Base-by-base conservation (phyloP, 2,888 invertebrate genomes). In the Tetranychus piercei region DNA sequence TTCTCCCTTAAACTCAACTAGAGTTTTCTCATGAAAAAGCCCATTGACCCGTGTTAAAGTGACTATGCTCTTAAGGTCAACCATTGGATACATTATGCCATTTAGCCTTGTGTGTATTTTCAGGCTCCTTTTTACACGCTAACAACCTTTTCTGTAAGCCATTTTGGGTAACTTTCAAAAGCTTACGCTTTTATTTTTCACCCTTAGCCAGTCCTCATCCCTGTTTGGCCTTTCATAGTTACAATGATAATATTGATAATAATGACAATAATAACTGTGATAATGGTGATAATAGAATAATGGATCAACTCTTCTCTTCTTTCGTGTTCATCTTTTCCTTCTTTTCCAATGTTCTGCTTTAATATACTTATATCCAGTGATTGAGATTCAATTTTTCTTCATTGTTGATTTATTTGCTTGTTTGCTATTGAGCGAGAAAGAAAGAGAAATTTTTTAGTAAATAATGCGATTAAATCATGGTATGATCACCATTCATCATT, bases 11-110 rank as follows among this genome's bases (percentile, higher is more conserved):
- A 9, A 55, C 55, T 55, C 55, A 15, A 15, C 55, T n/a, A n/a
- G n/a, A n/a, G n/a, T 55, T 55, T 15, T 55, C 55, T 15, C 55
- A 55, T 55, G 55, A 55, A 55, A 55, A 55, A 55, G 55, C 55
- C 55, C 55, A 55, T 55, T 55, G 55, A 55, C 55, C 55, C 55
- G 55, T 55, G 55, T 55, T 55, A 55, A 55, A 55, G 55, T 55
- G 55, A 55, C 55, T 55, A 55, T 55, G 55, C 11, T 15, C 55
- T 55, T 55, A 55, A 55, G 55, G 55, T 55, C 55, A 55, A 55
- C 55, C 55, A 55, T 55, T 55, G 55, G 55, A 55, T 55, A 55
- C 55, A 55, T 55, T 55, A 55, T 55, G 15, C 55, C 15, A 15
- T 34, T 34, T 34, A 34, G 34, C 34, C 34, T 34, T 34, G 34